phyloP scores from a whole-genome alignment of 2,888 invertebrate genomes.

The Clepsis dumicolana region DNA sequence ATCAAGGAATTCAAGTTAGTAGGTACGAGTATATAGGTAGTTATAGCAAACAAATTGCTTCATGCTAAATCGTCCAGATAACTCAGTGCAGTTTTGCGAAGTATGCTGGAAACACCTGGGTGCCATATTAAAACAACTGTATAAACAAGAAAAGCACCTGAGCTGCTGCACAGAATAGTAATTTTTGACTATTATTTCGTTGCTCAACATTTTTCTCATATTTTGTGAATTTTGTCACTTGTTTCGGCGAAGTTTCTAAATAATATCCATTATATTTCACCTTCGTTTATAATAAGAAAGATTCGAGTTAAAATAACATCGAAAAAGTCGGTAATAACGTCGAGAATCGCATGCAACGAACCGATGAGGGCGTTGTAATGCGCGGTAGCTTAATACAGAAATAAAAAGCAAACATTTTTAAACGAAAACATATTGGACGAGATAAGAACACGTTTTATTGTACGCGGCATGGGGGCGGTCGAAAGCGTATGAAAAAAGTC shows the following conservation, averaged over 20 bases:
- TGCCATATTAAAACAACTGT: slow-evolving; percentile 26
- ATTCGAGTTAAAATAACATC: neutral
- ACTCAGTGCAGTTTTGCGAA: slow-evolving; percentile 27
- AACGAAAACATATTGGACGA: slow-evolving; percentile 74
- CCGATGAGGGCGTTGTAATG: slow-evolving; percentile 60
- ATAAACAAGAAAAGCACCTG: slow-evolving; percentile 31
- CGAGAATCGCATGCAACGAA: slow-evolving; percentile 45
- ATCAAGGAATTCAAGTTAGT: slow-evolving; percentile 34
- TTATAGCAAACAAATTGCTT: neutral
- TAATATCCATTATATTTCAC: neutral
- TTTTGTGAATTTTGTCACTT: neutral
- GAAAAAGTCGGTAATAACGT: slow-evolving; percentile 44
- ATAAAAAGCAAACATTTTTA: slow-evolving; percentile 70
- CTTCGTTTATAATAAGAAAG: neutral
- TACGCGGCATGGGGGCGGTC: slow-evolving; percentile 70
- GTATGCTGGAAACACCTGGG: slow-evolving; percentile 30
- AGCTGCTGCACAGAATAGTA: slow-evolving; percentile 9
- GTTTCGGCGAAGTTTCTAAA: neutral
- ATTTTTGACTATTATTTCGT: neutral
- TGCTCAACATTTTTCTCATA: neutral
- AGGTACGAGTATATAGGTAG: neutral
- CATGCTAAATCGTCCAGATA: neutral
- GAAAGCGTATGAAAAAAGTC: slow-evolving; percentile 55
- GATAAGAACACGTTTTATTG: slow-evolving; percentile 76
- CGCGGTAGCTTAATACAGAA: slow-evolving; percentile 67